Conservation (phyloP, 2,797 vertebrate species). For the Cossypha polioptera region DNA sequence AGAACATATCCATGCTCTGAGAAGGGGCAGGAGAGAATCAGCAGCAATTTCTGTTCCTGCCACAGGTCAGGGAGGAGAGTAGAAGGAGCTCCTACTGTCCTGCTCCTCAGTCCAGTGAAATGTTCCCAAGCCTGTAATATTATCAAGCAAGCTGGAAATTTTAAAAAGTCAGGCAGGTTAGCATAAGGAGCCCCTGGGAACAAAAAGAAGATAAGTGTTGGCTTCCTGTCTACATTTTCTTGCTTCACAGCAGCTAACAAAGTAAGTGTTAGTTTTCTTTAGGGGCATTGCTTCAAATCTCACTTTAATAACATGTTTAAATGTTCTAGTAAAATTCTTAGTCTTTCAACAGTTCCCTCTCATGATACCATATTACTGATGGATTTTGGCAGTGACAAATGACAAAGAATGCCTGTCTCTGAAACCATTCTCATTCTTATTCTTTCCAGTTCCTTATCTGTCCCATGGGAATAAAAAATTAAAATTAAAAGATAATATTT, state of each 20-base stretch:
- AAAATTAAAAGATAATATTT: conserved; percentile 52
- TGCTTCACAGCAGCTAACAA: conserved; percentile 41
- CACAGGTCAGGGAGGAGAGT: background rate
- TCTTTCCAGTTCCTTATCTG: conserved; percentile 53
- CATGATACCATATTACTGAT: conserved; percentile 56
- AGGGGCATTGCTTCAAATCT: conserved; percentile 56
- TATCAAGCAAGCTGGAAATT: conserved; percentile 41
- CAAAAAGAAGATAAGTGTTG: conserved; percentile 43
- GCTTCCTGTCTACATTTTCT: conserved; percentile 27
- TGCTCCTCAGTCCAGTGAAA: background rate
- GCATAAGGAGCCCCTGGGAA: background rate
- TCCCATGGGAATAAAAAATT: conserved; percentile 61
- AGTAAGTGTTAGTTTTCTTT: conserved; percentile 60
- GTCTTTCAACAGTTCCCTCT: conserved; percentile 46
- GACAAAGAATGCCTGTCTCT: conserved; percentile 57
- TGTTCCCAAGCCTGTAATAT: background rate
- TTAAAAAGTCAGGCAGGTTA: conserved; percentile 23
- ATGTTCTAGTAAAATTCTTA: conserved; percentile 52
- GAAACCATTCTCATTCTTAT: conserved; percentile 57
- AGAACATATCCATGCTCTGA: background rate
- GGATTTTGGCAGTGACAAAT: conserved; percentile 66
- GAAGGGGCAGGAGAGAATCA: background rate
- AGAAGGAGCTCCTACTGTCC: background rate
- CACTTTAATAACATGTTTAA: conserved; percentile 61
- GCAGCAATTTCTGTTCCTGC: background rate